These are phyloP conservation scores for Tokudaia muenninki DNA, from an alignment of 2,797 vertebrate species.

Conservation along the genomic window DNA sequence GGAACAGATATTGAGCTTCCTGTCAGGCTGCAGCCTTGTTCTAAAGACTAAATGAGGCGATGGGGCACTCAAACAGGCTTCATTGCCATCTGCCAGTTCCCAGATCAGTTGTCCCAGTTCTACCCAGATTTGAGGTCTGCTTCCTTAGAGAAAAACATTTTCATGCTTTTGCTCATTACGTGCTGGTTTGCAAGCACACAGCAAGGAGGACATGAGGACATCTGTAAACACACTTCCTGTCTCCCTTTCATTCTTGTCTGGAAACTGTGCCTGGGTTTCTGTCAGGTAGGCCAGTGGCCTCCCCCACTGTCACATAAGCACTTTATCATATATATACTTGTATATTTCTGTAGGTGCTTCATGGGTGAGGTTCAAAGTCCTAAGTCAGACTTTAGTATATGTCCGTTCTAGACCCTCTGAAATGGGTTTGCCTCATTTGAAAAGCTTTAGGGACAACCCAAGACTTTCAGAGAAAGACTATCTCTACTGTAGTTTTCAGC, in stretches of 20 bases:
- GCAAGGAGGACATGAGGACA: neutral
- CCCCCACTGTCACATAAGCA: fast-evolving
- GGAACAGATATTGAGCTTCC: neutral
- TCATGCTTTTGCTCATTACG: neutral
- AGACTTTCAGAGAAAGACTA: neutral
- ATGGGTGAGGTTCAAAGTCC: neutral
- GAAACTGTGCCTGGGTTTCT: neutral
- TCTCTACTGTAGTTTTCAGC: neutral
- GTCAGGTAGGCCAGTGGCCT: neutral
- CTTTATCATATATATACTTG: fast-evolving
- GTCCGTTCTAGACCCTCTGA: neutral
- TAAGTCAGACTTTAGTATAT: neutral
- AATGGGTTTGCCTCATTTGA: neutral
- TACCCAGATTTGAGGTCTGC: neutral
- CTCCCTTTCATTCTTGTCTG: neutral
- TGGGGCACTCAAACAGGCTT: neutral
- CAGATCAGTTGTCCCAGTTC: neutral
- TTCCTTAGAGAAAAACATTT: neutral
- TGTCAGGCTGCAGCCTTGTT: neutral
- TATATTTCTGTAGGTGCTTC: neutral
- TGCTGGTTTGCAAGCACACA: neutral
- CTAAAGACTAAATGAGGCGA: neutral
- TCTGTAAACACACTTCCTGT: neutral
- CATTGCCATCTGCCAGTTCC: neutral
- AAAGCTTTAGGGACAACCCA: neutral